These are phyloP conservation scores for Formica exsecta DNA, from an alignment of 1,140 invertebrate species.

Conservation along the genomic window DNA sequence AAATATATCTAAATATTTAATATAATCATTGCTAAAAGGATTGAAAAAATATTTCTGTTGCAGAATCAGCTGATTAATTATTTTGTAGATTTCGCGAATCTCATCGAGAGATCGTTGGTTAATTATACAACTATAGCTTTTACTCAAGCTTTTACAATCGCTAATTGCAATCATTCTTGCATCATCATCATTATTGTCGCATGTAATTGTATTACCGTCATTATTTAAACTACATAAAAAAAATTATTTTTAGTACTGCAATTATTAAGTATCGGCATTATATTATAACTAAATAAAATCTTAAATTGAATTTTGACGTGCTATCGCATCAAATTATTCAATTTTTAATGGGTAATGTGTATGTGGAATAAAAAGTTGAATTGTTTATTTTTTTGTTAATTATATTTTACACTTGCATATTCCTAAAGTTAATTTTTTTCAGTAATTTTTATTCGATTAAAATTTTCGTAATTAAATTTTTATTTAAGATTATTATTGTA, in stretches of 20 bases:
- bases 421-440: not conserved
- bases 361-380: not conserved
- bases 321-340: not conserved
- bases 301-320: not conserved
- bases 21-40: too few relatives aligned
- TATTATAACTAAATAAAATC: not conserved
- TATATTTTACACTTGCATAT: not conserved
- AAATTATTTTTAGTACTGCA: not conserved
- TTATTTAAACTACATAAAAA: slow-evolving; percentile 15
- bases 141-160: slow-evolving; percentile 11
- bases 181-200: slow-evolving; percentile 24
- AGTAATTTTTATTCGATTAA: not conserved
- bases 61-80: slow-evolving; percentile 21
- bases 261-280: not conserved
- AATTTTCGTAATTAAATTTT: not conserved
- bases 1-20: too few relatives aligned
- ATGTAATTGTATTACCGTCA: slow-evolving; percentile 12
- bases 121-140: slow-evolving; percentile 33
- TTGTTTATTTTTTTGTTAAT: not conserved
- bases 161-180: slow-evolving; percentile 44
- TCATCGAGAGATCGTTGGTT: slow-evolving; percentile 1
- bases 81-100: slow-evolving; percentile 25
- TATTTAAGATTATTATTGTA: not conserved
- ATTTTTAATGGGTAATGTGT: not conserved
- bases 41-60: not conserved